Evolutionary conservation across 2,113 vertebrate species (phyloP).

Genomic region (Cottus gobio): DNA sequence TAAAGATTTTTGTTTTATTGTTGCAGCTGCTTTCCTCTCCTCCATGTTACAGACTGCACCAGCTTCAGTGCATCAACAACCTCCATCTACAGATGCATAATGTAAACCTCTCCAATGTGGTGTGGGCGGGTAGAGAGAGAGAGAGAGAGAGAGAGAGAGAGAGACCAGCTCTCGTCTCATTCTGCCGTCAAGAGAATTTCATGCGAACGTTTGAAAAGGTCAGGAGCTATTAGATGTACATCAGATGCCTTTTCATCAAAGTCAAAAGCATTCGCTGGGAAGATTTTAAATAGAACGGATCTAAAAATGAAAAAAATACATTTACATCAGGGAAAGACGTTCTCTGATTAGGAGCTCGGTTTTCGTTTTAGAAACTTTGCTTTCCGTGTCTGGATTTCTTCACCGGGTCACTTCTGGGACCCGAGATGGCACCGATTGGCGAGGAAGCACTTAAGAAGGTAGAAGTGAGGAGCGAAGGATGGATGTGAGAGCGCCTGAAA

Average conservation of each 20-base stretch:
- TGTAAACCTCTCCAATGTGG: constrained; percentile 14
- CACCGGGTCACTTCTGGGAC: too few species aligned
- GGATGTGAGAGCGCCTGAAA: not conserved
- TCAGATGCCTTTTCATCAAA: constrained; percentile 41
- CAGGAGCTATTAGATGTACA: constrained; percentile 35
- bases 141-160: constrained; percentile 18
- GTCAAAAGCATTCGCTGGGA: not conserved
- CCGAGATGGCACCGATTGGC: not conserved
- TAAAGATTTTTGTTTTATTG: not conserved
- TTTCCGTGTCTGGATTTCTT: too few species aligned
- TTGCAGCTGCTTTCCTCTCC: not conserved
- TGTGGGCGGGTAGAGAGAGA: constrained; percentile 16
- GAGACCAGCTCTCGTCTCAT: constrained; percentile 14
- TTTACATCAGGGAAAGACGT: not conserved
- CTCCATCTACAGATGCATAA: constrained; percentile 25
- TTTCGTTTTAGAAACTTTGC: too few species aligned
- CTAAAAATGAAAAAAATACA: not conserved
- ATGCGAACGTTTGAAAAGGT: constrained; percentile 40
- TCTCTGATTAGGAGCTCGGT: constrained; percentile 11
- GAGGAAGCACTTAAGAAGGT: not conserved
- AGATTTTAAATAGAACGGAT: not conserved
- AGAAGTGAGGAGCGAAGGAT: not conserved
- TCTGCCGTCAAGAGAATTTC: constrained; percentile 46
- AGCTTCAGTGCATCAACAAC: constrained; percentile 10
- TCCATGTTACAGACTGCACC: not conserved